These are phyloP conservation scores for Ara ararauna DNA, from an alignment of 2,797 vertebrate genomes.

Conservation along the genomic window DNA sequence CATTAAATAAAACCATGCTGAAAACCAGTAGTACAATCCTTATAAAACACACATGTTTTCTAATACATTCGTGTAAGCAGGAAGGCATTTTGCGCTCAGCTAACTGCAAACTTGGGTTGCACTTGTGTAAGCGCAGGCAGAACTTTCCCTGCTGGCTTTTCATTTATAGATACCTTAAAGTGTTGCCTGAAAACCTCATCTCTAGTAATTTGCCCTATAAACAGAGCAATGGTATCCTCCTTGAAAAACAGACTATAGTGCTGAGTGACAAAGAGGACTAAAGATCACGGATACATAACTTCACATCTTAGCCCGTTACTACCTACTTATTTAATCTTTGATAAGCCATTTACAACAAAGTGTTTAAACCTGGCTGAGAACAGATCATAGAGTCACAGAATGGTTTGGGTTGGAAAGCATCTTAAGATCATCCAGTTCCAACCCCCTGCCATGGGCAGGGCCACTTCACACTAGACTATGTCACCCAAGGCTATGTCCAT, in stretches of 20 bases:
- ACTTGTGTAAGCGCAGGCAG: not conserved
- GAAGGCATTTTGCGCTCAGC: not conserved
- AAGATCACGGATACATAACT: not conserved
- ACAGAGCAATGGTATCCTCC: not conserved
- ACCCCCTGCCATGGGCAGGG: too few species aligned
- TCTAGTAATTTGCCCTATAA: not conserved
- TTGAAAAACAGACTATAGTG: not conserved
- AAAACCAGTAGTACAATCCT: constrained; percentile 76
- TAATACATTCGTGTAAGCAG: constrained; percentile 62
- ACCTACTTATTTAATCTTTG: not conserved
- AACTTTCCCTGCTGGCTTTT: not conserved
- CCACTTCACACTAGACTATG: too few species aligned
- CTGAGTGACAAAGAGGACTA: not conserved
- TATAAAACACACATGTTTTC: constrained; percentile 74
- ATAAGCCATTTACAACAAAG: not conserved
- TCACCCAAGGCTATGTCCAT: too few species aligned
- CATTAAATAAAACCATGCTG: constrained; percentile 78
- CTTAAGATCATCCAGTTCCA: too few species aligned
- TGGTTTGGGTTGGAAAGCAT: too few species aligned
- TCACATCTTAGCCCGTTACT: not conserved
- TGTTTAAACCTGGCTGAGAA: not conserved
- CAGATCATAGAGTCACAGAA: not conserved
- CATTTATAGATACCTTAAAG: not conserved
- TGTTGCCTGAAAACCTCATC: not conserved
- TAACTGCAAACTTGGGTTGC: not conserved